Evolutionary conservation across 2,888 invertebrate species (phyloP), one percentile per base, ranked within the genome.

Genomic region (Machimus rusticus): DNA sequence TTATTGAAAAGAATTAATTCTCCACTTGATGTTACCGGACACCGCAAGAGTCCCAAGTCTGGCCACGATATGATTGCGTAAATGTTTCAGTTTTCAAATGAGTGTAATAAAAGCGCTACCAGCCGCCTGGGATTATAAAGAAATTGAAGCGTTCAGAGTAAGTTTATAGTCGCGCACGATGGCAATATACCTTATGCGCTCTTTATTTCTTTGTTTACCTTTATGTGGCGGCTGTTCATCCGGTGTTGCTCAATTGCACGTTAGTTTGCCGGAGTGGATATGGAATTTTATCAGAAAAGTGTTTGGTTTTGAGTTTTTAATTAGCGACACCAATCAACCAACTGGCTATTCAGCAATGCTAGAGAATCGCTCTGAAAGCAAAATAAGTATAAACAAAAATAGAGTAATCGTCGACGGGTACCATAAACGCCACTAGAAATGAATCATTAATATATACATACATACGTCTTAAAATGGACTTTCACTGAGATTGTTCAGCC

Each of bases 231-330:
- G 16, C 43, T 79, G 51, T 79, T 79, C 79, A 79, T 79, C 79
- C 79, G 51, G 79, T 23, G 51, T 51, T 66, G 19, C 28, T 66
- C 66, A 66, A 28, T 51, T 31, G 51, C 39, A 37, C 46, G 16
- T 23, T 28, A 79, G 79, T 31, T 31, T 46, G 28, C 51, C 16
- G n/a, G 28, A n/a, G 46, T 79, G 28, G 14, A 28, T 19, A 39
- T 51, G 79, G 79, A 79, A 79, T 79, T 79, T 79, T 79, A 79
- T 79, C 79, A 55, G 79, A 79, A 79, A 79, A 51, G 79, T 79
- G 79, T 79, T 79, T 79, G 51, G 79, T 79, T 79, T 79, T 79
- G 55, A 79, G 51, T 79, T 46, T 79, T 79, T 79, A 79, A 79
- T 79, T 79, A 79, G 51, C 79, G 43, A 46, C 79, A 51, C 66